phyloP scores from a whole-genome alignment of 1,140 invertebrate genomes.

The Calosoma granatense region DNA sequence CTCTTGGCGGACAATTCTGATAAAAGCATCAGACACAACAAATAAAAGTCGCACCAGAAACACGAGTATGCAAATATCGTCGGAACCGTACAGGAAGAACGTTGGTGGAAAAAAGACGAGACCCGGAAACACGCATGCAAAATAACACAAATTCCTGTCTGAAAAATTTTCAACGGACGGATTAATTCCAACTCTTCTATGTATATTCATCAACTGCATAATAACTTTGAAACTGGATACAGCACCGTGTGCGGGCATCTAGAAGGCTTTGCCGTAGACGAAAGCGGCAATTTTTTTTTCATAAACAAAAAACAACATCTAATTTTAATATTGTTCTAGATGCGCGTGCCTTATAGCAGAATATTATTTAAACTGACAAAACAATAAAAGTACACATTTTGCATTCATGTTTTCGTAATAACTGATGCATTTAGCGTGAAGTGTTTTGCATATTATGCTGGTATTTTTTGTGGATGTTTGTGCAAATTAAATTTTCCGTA shows the following conservation, averaged over 20 bases:
- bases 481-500: constrained; percentile 3
- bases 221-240: neutral
- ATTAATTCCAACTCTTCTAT: constrained; percentile 6
- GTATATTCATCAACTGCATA: constrained; percentile 2
- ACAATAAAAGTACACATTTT: constrained; percentile 5
- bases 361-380: constrained; percentile 1
- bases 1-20: no score
- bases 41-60: neutral
- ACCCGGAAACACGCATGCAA: neutral
- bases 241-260: neutral
- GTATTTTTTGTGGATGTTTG: neutral
- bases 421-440: constrained; percentile 1
- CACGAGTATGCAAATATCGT: neutral
- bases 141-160: constrained; percentile 3
- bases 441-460: constrained; percentile 1
- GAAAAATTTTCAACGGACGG: neutral
- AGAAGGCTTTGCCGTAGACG: neutral
- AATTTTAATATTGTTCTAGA: neutral
- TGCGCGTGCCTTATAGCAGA: neutral
- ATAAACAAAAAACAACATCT: neutral
- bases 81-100: neutral
- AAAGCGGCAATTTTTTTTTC: neutral
- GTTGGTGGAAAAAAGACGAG: neutral
- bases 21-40: neutral
- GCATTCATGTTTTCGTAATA: constrained; percentile 5